These are phyloP conservation scores for Parapsyche elsis DNA, from an alignment of 1,140 invertebrate species.

Conservation along the genomic window DNA sequence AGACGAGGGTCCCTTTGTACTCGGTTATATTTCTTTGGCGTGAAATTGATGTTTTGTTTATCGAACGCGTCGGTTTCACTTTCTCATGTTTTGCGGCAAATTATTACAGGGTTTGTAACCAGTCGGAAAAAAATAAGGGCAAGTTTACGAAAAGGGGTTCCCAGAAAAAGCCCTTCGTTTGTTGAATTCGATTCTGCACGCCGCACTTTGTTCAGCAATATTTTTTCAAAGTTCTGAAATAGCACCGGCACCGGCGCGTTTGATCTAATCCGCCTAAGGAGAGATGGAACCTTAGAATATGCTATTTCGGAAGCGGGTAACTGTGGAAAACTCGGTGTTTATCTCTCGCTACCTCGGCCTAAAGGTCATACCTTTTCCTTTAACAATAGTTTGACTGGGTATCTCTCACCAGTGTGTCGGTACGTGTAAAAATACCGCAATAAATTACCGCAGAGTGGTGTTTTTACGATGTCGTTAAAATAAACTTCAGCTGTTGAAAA, in stretches of 20 bases:
- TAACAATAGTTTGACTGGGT: not conserved
- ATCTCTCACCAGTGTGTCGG: not conserved
- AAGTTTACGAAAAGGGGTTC: not conserved
- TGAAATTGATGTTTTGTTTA: constrained; percentile 1
- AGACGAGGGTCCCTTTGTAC: not conserved
- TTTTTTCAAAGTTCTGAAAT: too few relatives aligned
- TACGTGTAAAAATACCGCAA: not conserved
- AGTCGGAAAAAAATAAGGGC: not conserved
- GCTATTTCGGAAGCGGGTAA: too few relatives aligned
- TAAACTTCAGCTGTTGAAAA: constrained; percentile 17
- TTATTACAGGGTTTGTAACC: not conserved
- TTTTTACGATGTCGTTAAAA: constrained; percentile 30
- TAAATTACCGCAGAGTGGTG: not conserved
- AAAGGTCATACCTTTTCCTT: too few relatives aligned
- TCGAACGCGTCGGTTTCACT: not conserved
- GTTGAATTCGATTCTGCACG: too few relatives aligned
- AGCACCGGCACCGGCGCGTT: too few relatives aligned
- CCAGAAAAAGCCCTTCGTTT: too few relatives aligned
- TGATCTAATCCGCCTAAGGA: too few relatives aligned
- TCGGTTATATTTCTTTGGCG: not conserved
- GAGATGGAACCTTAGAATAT: too few relatives aligned
- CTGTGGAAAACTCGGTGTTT: too few relatives aligned
- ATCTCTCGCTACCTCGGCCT: too few relatives aligned
- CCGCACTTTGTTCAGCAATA: too few relatives aligned
- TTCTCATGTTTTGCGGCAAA: not conserved